Evolutionary conservation across 2,888 invertebrate genomes (phyloP).

Genomic region (Polia nebulosa): DNA sequence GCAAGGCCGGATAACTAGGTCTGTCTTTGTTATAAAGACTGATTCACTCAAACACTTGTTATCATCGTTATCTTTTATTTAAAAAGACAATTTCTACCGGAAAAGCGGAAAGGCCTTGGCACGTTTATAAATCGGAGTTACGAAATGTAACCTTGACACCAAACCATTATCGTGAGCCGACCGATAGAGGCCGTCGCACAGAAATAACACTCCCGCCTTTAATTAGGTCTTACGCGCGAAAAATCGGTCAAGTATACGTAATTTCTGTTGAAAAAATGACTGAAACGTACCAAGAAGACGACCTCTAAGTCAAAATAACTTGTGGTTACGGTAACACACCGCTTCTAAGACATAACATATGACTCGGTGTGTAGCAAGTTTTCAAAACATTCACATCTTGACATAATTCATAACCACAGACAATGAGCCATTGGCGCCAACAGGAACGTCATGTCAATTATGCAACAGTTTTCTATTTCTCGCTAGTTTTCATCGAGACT

Average conservation of each 20-base stretch:
- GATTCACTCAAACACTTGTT: conserved; percentile 63
- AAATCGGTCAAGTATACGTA: conserved; percentile 88
- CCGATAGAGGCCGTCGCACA: conserved; percentile 84
- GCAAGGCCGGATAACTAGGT: conserved; percentile 80
- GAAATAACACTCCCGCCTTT: conserved; percentile 83
- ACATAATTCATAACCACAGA: conserved; percentile 78
- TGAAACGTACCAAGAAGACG: conserved; percentile 79
- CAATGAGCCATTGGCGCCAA: conserved; percentile 82
- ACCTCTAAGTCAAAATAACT: conserved; percentile 76
- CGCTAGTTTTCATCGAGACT: conserved; percentile 49
- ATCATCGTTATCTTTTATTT: conserved; percentile 67
- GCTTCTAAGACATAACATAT: conserved; percentile 78
- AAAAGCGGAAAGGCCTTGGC: conserved; percentile 84
- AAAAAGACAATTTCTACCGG: conserved; percentile 74
- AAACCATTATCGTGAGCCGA: conserved; percentile 86
- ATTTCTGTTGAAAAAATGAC: conserved; percentile 74
- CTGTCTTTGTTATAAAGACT: conserved; percentile 73
- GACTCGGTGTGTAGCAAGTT: conserved; percentile 74
- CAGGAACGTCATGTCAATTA: conserved; percentile 66
- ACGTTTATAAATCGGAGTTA: conserved; percentile 81
- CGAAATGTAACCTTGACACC: conserved; percentile 88
- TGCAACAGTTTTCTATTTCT: conserved; percentile 64
- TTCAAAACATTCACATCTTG: conserved; percentile 81
- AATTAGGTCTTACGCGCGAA: conserved; percentile 84
- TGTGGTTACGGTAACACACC: conserved; percentile 57